Evolutionary conservation across 92 coral and sea anemone species (phyloP).

Genomic region (Paragorgia papillata): DNA sequence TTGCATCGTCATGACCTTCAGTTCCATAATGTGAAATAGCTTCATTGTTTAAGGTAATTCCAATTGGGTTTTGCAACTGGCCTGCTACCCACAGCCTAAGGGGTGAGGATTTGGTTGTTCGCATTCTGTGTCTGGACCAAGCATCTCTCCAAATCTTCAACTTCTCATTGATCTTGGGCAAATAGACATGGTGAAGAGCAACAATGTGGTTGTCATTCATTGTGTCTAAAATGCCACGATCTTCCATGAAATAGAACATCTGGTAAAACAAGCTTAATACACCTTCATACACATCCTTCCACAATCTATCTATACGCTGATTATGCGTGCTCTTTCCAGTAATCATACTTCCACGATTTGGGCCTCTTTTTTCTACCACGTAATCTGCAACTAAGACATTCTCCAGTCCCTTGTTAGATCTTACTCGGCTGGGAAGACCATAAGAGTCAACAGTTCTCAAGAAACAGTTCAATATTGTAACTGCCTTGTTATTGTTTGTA

Average conservation of each 20-base stretch:
- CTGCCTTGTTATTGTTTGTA: conserved; percentile 46
- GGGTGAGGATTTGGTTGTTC: conserved; percentile 61
- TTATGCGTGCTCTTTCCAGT: too few species aligned
- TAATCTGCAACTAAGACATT: conserved; percentile 55
- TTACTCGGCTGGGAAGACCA: conserved; percentile 54
- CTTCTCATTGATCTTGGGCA: too few species aligned
- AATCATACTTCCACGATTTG: conserved; percentile 58
- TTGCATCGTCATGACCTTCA: conserved; percentile 49
- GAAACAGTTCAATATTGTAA: conserved; percentile 37
- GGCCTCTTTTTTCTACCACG: conserved; percentile 52
- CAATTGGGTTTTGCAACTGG: conserved; percentile 67
- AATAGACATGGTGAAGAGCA: conserved; percentile 70
- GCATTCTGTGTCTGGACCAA: conserved; percentile 53
- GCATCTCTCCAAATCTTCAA: too few species aligned
- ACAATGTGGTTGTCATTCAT: conserved; percentile 61
- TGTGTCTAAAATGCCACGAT: conserved; percentile 54
- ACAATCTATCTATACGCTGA: conserved; percentile 59
- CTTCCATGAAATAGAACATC: conserved; percentile 62
- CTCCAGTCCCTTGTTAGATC: conserved; percentile 54
- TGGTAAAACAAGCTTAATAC: conserved; percentile 58
- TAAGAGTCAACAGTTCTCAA: conserved; percentile 25
- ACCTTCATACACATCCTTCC: conserved; percentile 66
- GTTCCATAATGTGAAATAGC: conserved; percentile 52
- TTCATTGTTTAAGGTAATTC: conserved; percentile 37
- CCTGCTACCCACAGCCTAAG: too few species aligned